Base-by-base conservation (phyloP, 2,113 vertebrate species). In the Aptenodytes patagonicus region DNA sequence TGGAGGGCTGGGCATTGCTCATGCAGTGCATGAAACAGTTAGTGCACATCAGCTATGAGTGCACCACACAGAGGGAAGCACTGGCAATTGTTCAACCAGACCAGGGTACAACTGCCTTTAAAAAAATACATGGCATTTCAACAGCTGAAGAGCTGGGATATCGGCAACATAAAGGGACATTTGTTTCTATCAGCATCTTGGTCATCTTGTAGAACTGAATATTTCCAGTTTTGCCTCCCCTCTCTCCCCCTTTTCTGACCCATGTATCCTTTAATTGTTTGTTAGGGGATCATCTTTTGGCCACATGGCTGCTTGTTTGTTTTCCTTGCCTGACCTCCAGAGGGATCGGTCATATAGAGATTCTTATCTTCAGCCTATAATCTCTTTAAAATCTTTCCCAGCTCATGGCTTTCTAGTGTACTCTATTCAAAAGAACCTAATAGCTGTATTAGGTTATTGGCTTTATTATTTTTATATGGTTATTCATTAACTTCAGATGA, bases 341-440 rank as follows among this genome's bases (percentile, higher is more conserved):
- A 93, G 66, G 54, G 87, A 95, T 97, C 89, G 95, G 89, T 49
- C 94, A 96, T 65, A 66, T 10, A 95, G 46, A n/a, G 62, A 80
- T 87, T 87, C 84, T 87, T 83, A 77, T 76, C 81, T 89, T 83
- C 83, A 94, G 58, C 62, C 49, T 26, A 32, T 95, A 97, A 96
- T 96, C 94, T 65, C 87, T 85, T 96, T 93, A 65, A 91, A 91
- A 80, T 55, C 87, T 83, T 85, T 95, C 36, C 81, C 79, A 85
- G 81, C 62, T 94, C 70, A 34, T 28, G 70, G 38, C 16, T 51
- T 36, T 87, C 52, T 49, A 32, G 51, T 31, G 28, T n/a, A 36
- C 24, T 60, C 36, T 44, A 7, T 58, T 93, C 20, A 42, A 82
- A 92, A 87, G 57, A 82, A 32, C 22, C 40, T 87, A 46, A 62